Percentiles rank a stretch among this genome's conserved stretches.
phyloP scores from a whole-genome alignment of 2,113 vertebrate genomes.

The Cinclus cinclus region DNA sequence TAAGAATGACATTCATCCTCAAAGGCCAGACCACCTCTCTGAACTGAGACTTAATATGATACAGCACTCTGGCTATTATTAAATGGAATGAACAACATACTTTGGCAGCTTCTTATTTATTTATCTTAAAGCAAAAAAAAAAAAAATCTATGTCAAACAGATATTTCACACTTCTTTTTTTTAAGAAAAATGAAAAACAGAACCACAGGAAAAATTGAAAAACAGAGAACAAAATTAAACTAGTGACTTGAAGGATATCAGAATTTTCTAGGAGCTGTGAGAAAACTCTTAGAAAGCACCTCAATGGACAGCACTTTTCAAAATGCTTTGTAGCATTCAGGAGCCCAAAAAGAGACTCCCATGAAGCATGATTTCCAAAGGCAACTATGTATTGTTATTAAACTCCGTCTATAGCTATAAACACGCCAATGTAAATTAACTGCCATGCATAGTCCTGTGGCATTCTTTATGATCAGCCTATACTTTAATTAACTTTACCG shows the following conservation, averaged over 20 bases:
- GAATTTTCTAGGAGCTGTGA: not conserved
- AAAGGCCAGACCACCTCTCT: not conserved
- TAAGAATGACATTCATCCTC: not conserved
- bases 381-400: not conserved
- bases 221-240: not conserved
- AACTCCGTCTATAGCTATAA: not conserved
- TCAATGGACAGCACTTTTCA: not conserved
- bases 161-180: not conserved
- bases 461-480: not conserved
- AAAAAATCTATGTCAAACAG: not conserved
- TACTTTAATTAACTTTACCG: not conserved
- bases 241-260: not conserved
- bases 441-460: not conserved
- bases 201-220: not conserved
- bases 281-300: not conserved
- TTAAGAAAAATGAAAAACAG: not conserved
- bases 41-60: conserved; percentile 12
- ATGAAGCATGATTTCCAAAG: not conserved
- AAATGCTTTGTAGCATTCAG: not conserved
- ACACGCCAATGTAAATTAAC: not conserved
- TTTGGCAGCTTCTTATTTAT: not conserved
- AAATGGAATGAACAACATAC: not conserved
- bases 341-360: not conserved
- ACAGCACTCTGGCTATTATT: not conserved
- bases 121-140: not conserved